Base-by-base conservation (phyloP, 1,140 invertebrate genomes). In the Monomorium pharaonis region DNA sequence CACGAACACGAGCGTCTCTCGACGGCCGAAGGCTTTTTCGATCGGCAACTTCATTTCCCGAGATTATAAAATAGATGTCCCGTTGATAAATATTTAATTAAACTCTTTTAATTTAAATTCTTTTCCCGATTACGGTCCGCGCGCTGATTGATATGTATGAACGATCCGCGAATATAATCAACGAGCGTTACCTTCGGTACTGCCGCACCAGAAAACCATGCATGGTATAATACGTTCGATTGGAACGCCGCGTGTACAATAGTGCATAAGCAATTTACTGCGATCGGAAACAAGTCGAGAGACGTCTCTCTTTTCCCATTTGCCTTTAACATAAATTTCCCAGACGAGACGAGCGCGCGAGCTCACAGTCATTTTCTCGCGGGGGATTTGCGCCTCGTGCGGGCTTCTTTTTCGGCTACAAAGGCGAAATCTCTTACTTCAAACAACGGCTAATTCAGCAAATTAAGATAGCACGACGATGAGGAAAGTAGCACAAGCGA, bases 391-490 rank as follows among this genome's bases (percentile, higher is more conserved):
- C n/a, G 27, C 21, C 58, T 65, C 42, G 42, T 47, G 62, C 9
- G 3, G 21, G 16, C 24, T 44, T 37, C 12, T 42, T 78, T 88
- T 67, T 78, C 60, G 69, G 30, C 72, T 44, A 21, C 16, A 3
- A 24, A 6, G n/a, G 27, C 47, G 16, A 42, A 63, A 85, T 88
- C 72, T 56, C 72, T 27, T 67, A 88, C 54, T 85, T 81, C 88
- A 89, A 89, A 89, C 87, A 89, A 16, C 62, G 62, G 75, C 27
- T 89, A 89, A 89, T 89, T 89, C 81, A 89, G 27, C 37, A 60
- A 72, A 81, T 65, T 30, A 63, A 42, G 84, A 86, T 75, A 81
- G 51, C 33, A 44, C 3, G 62, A 81, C 18, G 21, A 81, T 14
- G 21, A 75, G 49, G 74, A 69, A 49, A 67, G 18, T 42, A 0